Conservation (phyloP, 2,888 invertebrate species). For the Therioaphis trifolii region DNA sequence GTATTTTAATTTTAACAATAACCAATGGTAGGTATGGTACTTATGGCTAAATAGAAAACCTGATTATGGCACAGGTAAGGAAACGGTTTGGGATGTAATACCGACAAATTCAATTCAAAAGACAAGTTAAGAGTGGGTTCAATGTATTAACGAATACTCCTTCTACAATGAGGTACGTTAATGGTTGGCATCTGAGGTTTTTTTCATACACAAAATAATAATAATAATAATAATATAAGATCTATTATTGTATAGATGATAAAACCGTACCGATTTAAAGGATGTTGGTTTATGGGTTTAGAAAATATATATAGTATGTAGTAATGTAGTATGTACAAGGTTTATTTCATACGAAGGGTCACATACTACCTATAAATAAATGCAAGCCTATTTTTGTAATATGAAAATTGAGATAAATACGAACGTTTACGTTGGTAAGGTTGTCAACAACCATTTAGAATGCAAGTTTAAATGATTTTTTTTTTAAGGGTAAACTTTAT, state of each 20-base stretch:
- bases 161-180: neutral
- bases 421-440: no score
- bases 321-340: no score
- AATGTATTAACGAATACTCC: neutral
- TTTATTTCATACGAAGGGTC: no score
- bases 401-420: no score
- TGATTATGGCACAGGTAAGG: neutral
- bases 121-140: neutral
- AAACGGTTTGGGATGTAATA: neutral
- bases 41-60: no score
- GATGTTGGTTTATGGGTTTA: neutral
- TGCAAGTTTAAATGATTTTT: no score
- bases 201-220: neutral
- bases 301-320: no score
- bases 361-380: no score
- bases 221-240: neutral
- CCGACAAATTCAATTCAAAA: neutral
- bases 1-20: conserved; percentile 45
- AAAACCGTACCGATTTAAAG: neutral
- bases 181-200: neutral
- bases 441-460: no score
- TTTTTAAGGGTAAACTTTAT: no score
- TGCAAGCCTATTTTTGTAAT: no score
- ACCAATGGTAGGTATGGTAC: neutral
- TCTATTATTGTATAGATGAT: neutral